phyloP scores from a whole-genome alignment of 2,797 vertebrate genomes.

The Pantherophis alleghaniensis region DNA sequence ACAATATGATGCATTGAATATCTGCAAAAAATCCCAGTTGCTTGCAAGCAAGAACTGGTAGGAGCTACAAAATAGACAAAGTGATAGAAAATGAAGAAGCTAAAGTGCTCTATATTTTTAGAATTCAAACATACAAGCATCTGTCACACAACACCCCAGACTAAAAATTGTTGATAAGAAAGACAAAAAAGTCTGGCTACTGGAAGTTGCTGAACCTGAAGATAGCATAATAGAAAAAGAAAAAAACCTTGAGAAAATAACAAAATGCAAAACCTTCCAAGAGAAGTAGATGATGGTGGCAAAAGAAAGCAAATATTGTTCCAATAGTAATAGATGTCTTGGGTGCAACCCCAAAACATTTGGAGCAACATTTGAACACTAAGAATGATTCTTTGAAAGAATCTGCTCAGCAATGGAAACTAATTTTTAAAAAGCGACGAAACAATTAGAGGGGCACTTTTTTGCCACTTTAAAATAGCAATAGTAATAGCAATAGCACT shows the following conservation, averaged over 20 bases:
- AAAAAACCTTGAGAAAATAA: background rate
- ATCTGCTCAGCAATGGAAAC: background rate
- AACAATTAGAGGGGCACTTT: background rate
- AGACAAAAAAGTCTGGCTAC: background rate
- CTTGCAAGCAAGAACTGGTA: background rate
- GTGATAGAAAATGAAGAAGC: background rate
- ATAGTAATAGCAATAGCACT: background rate
- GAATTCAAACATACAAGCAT: background rate
- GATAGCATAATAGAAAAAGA: background rate
- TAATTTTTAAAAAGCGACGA: background rate
- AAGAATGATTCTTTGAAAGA: background rate
- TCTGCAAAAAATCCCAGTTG: background rate
- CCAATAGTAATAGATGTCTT: background rate
- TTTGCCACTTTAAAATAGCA: background rate
- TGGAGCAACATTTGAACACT: background rate
- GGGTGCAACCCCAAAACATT: background rate
- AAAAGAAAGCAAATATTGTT: background rate
- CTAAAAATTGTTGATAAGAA: background rate
- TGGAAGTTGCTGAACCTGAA: background rate
- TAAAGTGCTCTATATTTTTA: background rate
- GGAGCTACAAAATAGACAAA: background rate
- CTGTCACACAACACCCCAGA: background rate
- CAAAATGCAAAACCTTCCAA: background rate
- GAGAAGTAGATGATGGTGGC: background rate
- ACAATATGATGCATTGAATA: background rate